Evolutionary conservation across 2,113 vertebrate species (phyloP), one percentile per base, ranked within the genome.

Genomic region (Stomatorhinus ivindoensis): DNA sequence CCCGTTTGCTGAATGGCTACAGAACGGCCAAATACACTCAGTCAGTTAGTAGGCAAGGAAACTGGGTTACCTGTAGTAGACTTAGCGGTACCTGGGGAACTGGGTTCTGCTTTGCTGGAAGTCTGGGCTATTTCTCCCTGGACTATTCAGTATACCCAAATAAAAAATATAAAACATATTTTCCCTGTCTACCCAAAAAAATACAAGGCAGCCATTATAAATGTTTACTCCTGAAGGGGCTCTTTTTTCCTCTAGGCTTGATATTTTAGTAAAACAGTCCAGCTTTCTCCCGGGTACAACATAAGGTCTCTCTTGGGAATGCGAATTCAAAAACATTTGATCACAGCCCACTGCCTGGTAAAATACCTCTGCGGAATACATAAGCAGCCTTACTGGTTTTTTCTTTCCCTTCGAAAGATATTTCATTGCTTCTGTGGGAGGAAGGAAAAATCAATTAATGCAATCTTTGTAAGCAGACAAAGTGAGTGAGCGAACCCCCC

Each of bases 391-490:
- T 5, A 1, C 73, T 7, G 35, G 11, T 42, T 76, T 76, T 76
- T 76, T 76, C 35, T 19, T 17, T 76, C 11, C 35, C 35, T 76
- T 15, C 15, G 9, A 35, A 76, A 76, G 73, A 42, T 42, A 76
- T 76, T 76, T 76, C 73, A 76, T 76, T 35, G 35, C 31, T 76
- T 76, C 31, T 76, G 73, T 76, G 31, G 35, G 31, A 76, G 73
- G 73, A 76, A 76, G 73, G 73, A 76, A 76, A 76, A 76, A 76
- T 76, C 73, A 76, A 76, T 76, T 76, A 76, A 76, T 76, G 73
- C 73, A 76, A 76, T 76, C 35, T 35, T 76, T 76, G 35, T 76
- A 76, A 76, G 61, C 61, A 69, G 61, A 69, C 61, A 69, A 69
- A 69, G 73, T 76, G 73, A 76, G 69, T 39, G 27, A 39, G 27